phyloP scores from a whole-genome alignment of 2,113 vertebrate genomes.

The Coptodon rendalli region DNA sequence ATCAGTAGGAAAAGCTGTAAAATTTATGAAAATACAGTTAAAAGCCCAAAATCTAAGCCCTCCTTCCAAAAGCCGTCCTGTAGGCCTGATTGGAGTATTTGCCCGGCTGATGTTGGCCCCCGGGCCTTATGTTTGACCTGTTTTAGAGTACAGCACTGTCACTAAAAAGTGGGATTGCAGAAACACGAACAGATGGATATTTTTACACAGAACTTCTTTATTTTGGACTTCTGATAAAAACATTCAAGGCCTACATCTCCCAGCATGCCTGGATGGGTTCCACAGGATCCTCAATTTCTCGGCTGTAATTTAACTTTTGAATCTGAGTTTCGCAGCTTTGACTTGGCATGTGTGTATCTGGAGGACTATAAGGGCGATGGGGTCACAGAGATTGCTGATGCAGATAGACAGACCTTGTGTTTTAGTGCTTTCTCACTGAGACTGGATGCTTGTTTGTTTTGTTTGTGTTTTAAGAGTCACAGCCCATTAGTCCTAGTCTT shows the following conservation, averaged over 20 bases:
- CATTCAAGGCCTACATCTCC: not conserved
- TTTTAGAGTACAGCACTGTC: not conserved
- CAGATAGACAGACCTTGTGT: slow-evolving; percentile 13
- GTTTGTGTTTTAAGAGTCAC: slow-evolving; percentile 26
- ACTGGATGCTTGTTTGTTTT: not conserved
- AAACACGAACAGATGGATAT: not conserved
- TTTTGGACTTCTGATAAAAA: not conserved
- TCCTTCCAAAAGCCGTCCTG: not conserved
- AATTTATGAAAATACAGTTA: not conserved
- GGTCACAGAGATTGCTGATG: not conserved
- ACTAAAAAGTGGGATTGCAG: not conserved
- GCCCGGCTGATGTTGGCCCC: not conserved
- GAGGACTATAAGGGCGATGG: not conserved
- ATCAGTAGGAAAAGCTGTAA: not conserved
- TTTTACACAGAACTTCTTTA: not conserved
- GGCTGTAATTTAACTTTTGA: not conserved
- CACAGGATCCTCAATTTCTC: rapidly evolving
- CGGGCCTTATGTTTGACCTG: not conserved
- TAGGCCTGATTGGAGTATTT: not conserved
- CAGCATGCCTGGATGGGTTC: not conserved
- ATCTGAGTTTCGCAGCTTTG: not conserved
- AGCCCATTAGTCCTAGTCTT: slow-evolving; percentile 61
- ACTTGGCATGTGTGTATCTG: not conserved
- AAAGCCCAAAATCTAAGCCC: not conserved
- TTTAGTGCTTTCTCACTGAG: slow-evolving; percentile 2